Evolutionary conservation across 2,797 vertebrate genomes (phyloP), one percentile per base, ranked within the genome.

Genomic region (Pseudopleuronectes americanus): DNA sequence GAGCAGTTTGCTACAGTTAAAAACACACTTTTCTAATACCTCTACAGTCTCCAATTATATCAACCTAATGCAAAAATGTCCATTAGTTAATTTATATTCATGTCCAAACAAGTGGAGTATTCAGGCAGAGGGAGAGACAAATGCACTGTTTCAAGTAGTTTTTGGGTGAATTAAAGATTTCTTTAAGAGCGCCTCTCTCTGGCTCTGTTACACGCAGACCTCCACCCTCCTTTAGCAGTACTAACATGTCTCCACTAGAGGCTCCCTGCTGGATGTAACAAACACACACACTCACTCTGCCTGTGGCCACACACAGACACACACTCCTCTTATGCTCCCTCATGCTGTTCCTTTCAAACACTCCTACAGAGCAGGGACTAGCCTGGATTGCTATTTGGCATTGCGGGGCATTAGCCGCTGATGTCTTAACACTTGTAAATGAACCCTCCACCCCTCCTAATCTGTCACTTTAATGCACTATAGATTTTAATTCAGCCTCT

Each of bases 361-460:
- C 68, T 94, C 94, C 90, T 89, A 90, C 92, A 94, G 94, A 95
- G 94, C 94, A 91, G 92, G 89, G 94, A 94, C 95, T 94, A 93
- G 92, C 92, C 92, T 95, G 94, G 94, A 95, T 96, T 96, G 96
- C 96, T 95, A 95, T 97, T 97, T 96, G 96, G 94, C 95, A 95
- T 96, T 95, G 96, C 95, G 90, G 96, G 95, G 94, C 96, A 96
- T 96, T 96, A 96, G 95, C 78, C 28, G 92, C 94, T 97, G 96
- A 97, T 97, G 96, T 97, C 96, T 96, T 97, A 96, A 97, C 96
- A 96, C 96, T 97, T 98, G 96, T 97, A 98, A 98, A 98, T 98
- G 96, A 97, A 96, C 95, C 95, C 93, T 93, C 94, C 95, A 92
- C 95, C 95, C 92, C 94, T 94, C 95, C 95, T 96, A 97, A 96